Percentiles rank a stretch among this genome's conserved stretches.
Evolutionary conservation across 2,797 vertebrate genomes (phyloP).

Genomic region (Falco columbarius): DNA sequence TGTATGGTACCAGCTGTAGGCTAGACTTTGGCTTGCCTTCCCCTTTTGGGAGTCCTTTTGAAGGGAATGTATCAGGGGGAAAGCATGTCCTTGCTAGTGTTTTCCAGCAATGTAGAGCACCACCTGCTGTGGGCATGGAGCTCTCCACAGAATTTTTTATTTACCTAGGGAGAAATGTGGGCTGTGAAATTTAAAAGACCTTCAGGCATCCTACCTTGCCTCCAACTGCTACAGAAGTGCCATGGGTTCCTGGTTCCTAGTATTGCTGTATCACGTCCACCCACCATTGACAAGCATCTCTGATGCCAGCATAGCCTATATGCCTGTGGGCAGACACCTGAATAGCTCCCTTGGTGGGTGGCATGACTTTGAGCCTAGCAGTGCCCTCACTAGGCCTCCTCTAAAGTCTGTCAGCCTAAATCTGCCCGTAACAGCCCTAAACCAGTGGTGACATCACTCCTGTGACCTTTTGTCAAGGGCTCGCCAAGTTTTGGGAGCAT

Average conservation of each 20-base stretch:
- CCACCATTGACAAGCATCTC: not conserved
- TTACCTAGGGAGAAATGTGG: not conserved
- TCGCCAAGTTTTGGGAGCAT: fast-evolving
- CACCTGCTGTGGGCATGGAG: not conserved
- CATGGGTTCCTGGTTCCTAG: not conserved
- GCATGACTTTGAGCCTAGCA: not conserved
- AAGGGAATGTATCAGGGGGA: not conserved
- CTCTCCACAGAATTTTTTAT: not conserved
- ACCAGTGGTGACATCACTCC: not conserved
- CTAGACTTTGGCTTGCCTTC: not conserved
- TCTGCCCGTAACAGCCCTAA: not conserved
- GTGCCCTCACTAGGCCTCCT: not conserved
- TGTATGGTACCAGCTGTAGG: not conserved
- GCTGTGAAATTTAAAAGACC: not conserved
- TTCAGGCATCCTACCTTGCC: not conserved
- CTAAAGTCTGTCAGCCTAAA: not conserved
- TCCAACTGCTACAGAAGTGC: not conserved
- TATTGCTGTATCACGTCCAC: not conserved
- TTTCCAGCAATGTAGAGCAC: not conserved
- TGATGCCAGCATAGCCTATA: fast-evolving
- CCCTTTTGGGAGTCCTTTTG: not conserved
- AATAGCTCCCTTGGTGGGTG: not conserved
- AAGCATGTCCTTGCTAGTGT: not conserved
- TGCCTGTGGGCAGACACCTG: not conserved
- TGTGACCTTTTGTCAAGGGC: not conserved